Base-by-base conservation (phyloP, 1,140 invertebrate genomes). In the Trichomalopsis sarcophagae region DNA sequence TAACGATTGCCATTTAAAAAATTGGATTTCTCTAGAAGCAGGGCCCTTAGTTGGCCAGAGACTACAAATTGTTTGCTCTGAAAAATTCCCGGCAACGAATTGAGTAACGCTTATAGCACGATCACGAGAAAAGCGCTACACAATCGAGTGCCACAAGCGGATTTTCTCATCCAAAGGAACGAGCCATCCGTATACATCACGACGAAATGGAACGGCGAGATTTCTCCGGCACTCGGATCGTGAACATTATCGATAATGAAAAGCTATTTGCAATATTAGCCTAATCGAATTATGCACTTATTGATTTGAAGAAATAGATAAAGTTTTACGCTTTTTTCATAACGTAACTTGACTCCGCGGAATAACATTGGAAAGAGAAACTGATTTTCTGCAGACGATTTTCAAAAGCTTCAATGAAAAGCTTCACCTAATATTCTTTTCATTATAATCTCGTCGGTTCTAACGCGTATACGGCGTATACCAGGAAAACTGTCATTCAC, bases 1-100 rank as follows among this genome's bases (percentile, higher is more conserved):
- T 77, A 77, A 47, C 44, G 75, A 47, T 77, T 77, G 23, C n/a
- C 75, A 77, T 77, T 77, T 77, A 30, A 77, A 40, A 77, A 55
- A 77, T 77, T 55, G n/a, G 50, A 55, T 77, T 77, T 77, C 36
- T 47, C 36, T 36, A 11, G 4, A 47, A 47, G 14, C 47, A 27
- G 47, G 13, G 23, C 21, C 47, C 13, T 33, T 14, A 71, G 11
- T 47, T 71, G 21, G n/a, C 2, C 36, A 17, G 13, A 30, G 2
- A 47, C 21, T 30, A 73, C 40, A 81, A 81, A 71, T 40, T 68
- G 55, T 69, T 44, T 80, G 44, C n/a, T 47, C 66, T 81, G 14
- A 71, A 71, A 71, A 68, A 21, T 47, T 47, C 17, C 47, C 21
- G 5, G 66, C 47, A 23, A 62, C 71, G 81, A 71, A 75, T 55